Evolutionary conservation across 2,888 invertebrate species (phyloP).

Genomic region (Euphydryas editha): DNA sequence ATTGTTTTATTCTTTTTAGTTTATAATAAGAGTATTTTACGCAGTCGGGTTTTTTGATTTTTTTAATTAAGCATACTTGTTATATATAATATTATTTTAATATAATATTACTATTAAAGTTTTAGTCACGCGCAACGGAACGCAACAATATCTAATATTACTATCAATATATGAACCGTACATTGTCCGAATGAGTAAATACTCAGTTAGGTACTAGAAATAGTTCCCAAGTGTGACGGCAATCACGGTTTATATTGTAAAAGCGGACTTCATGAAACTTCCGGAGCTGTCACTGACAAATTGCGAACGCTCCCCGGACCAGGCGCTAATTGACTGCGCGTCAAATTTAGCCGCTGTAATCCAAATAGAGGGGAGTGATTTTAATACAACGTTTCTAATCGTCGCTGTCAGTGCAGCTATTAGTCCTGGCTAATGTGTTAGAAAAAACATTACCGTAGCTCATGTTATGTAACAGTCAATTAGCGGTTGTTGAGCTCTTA

Average conservation of each 20-base stretch:
- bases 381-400: conserved; percentile 43
- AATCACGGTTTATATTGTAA: conserved; percentile 46
- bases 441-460: conserved; percentile 24
- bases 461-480: conserved; percentile 8
- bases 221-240: conserved; percentile 36
- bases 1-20: no score
- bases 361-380: conserved; percentile 69
- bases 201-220: conserved; percentile 10
- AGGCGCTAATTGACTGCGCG: conserved; percentile 78
- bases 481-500: background rate
- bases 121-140: no score
- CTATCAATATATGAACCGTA: background rate
- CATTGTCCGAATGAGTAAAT: background rate
- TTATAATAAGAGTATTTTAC: no score
- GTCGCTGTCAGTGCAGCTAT: conserved; percentile 33
- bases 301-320: conserved; percentile 65
- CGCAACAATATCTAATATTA: no score
- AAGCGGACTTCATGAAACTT: conserved; percentile 56
- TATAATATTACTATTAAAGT: no score
- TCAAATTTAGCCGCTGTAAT: conserved; percentile 74
- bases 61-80: no score
- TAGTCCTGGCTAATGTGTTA: conserved; percentile 31
- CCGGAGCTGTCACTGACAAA: conserved; percentile 80
- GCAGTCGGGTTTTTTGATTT: no score
- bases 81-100: no score